These are phyloP conservation scores for Teleogryllus occipitalis DNA, from an alignment of 1,140 invertebrate genomes.

Conservation along the genomic window DNA sequence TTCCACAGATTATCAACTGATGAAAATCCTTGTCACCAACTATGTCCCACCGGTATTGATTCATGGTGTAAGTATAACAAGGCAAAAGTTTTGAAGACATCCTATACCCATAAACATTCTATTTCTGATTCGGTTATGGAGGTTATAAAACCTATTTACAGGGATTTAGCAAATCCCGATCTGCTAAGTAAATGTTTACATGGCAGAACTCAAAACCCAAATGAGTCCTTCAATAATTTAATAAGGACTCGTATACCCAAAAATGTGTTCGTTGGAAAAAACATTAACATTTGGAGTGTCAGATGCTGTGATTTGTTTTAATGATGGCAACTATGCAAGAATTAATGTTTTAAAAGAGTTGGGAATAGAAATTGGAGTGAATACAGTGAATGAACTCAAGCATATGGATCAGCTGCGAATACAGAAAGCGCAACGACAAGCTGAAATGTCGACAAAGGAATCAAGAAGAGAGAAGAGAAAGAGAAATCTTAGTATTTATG, in stretches of 20 bases:
- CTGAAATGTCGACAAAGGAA: background rate
- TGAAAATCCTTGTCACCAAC: no score
- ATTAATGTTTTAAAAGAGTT: background rate
- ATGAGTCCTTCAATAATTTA: background rate
- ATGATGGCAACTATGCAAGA: no score
- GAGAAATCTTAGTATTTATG: no score
- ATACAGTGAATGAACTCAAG: background rate
- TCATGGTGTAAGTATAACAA: background rate
- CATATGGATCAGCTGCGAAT: background rate
- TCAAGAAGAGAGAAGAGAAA: background rate
- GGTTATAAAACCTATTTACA: no score
- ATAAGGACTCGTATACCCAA: no score
- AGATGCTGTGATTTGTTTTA: no score
- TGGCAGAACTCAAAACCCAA: background rate
- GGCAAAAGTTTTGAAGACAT: background rate
- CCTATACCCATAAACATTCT: background rate
- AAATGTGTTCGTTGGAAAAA: background rate
- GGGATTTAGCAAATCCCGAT: background rate
- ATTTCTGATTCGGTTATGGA: no score
- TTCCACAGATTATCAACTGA: no score
- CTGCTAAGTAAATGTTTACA: background rate
- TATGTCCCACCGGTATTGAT: background rate
- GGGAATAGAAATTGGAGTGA: background rate
- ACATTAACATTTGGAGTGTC: no score
- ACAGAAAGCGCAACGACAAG: background rate